phyloP scores from a whole-genome alignment of 2,797 vertebrate genomes.

The Urocyon cinereoargenteus region DNA sequence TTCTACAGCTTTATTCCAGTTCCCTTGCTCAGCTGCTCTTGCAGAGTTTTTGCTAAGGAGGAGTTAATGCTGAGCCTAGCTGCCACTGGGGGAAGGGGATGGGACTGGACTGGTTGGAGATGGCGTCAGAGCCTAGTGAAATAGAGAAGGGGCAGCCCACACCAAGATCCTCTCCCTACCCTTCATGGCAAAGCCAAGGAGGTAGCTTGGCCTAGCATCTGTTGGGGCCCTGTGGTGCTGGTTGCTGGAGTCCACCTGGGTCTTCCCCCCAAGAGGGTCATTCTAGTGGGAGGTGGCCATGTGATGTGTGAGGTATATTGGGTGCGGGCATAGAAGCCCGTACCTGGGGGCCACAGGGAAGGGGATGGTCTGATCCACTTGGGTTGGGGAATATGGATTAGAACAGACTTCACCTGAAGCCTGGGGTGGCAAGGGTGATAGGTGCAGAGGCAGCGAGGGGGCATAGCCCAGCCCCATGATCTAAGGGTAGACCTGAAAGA shows the following conservation, averaged over 20 bases:
- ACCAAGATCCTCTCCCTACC: background rate
- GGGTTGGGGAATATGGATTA: background rate
- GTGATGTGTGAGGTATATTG: background rate
- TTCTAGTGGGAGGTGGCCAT: background rate
- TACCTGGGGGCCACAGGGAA: background rate
- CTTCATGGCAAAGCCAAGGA: background rate
- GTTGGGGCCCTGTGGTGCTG: background rate
- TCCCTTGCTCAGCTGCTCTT: background rate
- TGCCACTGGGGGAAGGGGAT: fast-evolving
- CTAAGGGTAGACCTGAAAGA: background rate
- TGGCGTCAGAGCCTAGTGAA: background rate
- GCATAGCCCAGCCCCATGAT: background rate
- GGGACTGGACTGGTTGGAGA: too few species aligned
- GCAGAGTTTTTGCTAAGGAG: background rate
- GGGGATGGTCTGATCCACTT: background rate
- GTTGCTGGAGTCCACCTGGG: background rate
- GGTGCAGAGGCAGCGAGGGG: background rate
- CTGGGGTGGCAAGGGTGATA: background rate
- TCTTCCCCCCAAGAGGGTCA: background rate
- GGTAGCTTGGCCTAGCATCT: background rate
- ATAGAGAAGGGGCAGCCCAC: background rate
- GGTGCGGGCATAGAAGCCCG: background rate
- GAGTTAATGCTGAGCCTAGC: background rate
- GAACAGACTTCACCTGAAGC: background rate
- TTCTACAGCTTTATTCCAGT: background rate